Percentiles rank a stretch among this genome's conserved stretches.
Conservation (phyloP, 2,888 invertebrate species). For the Scotopteryx bipunctaria region DNA sequence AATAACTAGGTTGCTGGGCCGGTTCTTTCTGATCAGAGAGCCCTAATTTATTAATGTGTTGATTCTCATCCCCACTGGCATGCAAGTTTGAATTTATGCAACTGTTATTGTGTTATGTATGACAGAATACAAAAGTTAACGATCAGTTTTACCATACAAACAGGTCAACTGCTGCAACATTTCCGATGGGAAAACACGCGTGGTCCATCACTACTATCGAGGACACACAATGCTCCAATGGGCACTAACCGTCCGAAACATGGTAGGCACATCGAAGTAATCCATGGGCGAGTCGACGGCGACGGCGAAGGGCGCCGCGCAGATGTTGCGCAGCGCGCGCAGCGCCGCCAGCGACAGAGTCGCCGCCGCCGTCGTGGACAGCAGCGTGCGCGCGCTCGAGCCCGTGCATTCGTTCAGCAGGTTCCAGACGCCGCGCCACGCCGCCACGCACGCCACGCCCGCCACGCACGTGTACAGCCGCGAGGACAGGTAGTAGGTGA, state of each 20-base stretch:
- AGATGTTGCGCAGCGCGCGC: conserved; percentile 89
- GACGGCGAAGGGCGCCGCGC: conserved; percentile 92
- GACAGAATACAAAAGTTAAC: neutral
- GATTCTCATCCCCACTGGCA: too few species aligned
- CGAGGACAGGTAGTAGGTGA: conserved; percentile 87
- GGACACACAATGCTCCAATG: conserved; percentile 2
- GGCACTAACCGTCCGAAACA: conserved; percentile 91
- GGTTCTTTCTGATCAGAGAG: too few species aligned
- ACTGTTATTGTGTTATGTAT: neutral
- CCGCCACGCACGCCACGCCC: conserved; percentile 92
- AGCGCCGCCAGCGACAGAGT: conserved; percentile 87
- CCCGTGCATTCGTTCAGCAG: conserved; percentile 89
- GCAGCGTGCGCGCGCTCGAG: conserved; percentile 81
- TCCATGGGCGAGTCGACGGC: conserved; percentile 89
- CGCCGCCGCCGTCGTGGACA: conserved; percentile 86
- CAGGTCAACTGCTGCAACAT: neutral
- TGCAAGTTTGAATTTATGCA: neutral
- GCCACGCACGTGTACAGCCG: conserved; percentile 89
- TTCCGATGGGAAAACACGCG: neutral
- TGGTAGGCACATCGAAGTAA: conserved; percentile 93
- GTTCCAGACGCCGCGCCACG: conserved; percentile 94
- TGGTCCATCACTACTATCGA: conserved; percentile 1
- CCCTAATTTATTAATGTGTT: too few species aligned
- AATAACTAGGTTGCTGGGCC: too few species aligned
- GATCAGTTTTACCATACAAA: neutral